Conservation (phyloP, 2,888 invertebrate genomes). For the Dascillus cervinus region DNA sequence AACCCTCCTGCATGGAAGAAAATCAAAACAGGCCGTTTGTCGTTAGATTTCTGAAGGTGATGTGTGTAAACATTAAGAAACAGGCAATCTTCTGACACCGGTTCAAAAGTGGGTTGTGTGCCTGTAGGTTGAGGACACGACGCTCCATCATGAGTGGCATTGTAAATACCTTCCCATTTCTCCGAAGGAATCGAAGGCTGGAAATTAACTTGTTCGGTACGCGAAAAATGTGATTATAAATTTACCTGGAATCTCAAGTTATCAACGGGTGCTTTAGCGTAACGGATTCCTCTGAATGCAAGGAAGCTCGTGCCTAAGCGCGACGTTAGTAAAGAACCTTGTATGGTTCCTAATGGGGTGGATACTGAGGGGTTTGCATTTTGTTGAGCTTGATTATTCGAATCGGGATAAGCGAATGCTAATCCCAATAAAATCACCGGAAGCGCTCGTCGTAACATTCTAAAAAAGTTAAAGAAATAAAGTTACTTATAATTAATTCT, state of each 20-base stretch:
- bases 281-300: constrained; percentile 25
- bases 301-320: constrained; percentile 25
- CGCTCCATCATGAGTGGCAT: constrained; percentile 33
- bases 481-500: no score
- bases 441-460: constrained; percentile 9
- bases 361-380: constrained; percentile 19
- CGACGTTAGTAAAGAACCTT: constrained; percentile 22
- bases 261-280: constrained; percentile 30
- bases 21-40: constrained; percentile 48
- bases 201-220: constrained; percentile 13
- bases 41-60: constrained; percentile 6
- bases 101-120: constrained; percentile 24
- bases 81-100: constrained; percentile 55
- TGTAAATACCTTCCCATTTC: no score
- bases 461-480: no score
- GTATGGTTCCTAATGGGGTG: constrained; percentile 23
- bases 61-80: constrained; percentile 53
- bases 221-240: neutral
- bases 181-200: constrained; percentile 35
- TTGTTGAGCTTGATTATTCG: constrained; percentile 20
- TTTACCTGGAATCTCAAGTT: constrained; percentile 38
- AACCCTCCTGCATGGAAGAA: constrained; percentile 58
- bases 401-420: constrained; percentile 15
- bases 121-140: constrained; percentile 38
- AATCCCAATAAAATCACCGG: constrained; percentile 12